Conservation (phyloP, 2,888 invertebrate genomes). For the Drosophila pseudotalamancana region DNA sequence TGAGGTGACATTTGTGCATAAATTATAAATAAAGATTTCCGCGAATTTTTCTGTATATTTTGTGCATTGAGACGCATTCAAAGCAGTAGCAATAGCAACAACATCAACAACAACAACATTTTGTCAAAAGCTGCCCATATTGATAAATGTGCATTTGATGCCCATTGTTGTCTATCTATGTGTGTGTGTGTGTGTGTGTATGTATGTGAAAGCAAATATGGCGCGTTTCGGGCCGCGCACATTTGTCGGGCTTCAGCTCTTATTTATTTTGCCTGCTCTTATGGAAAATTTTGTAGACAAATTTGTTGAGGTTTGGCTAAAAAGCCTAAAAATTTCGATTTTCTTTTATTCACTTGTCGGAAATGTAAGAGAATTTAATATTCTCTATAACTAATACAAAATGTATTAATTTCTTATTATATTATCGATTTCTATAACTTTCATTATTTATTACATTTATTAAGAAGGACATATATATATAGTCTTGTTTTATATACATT, state of each 20-base stretch:
- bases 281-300: slow-evolving; percentile 28
- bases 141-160: slow-evolving; percentile 53
- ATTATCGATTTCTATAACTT: too few relatives aligned
- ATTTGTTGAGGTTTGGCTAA: slow-evolving; percentile 6
- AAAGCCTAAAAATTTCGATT: background rate
- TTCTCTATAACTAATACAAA: too few relatives aligned
- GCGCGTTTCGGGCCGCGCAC: slow-evolving; percentile 25
- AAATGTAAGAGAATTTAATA: background rate
- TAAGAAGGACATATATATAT: too few relatives aligned
- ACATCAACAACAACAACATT: slow-evolving; percentile 9
- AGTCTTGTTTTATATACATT: too few relatives aligned
- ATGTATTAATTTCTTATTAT: too few relatives aligned
- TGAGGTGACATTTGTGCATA: slow-evolving; percentile 71
- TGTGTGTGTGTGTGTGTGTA: slow-evolving; percentile 12
- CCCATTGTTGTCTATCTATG: slow-evolving; percentile 29
- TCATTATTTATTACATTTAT: too few relatives aligned
- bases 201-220: slow-evolving; percentile 27
- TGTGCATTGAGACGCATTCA: slow-evolving; percentile 25
- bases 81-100: slow-evolving; percentile 8
- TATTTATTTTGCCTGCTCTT: slow-evolving; percentile 35
- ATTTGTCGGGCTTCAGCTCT: slow-evolving; percentile 63
- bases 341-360: background rate
- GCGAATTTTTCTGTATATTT: slow-evolving; percentile 53
- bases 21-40: slow-evolving; percentile 71
- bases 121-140: slow-evolving; percentile 50